phyloP scores from a whole-genome alignment of 2,888 invertebrate species.

The Lomographa bimaculata region DNA sequence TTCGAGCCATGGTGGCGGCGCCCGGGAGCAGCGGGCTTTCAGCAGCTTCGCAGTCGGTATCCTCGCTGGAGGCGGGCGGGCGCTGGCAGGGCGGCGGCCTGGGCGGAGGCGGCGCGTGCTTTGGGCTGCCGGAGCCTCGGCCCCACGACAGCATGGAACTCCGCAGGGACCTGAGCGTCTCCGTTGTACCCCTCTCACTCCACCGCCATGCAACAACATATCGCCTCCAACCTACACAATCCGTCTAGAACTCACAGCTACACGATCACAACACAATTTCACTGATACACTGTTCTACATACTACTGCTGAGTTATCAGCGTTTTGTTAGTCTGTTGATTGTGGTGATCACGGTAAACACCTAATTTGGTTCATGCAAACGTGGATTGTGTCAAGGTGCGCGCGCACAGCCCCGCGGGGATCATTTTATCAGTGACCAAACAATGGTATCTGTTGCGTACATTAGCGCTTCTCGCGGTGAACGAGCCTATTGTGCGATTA shows the following conservation, averaged over 20 bases:
- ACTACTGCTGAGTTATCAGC: slow-evolving; percentile 9
- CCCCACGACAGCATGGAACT: slow-evolving; percentile 78
- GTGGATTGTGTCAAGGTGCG: slow-evolving; percentile 42
- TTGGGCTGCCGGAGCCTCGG: slow-evolving; percentile 21
- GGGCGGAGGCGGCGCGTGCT: no score
- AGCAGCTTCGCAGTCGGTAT: slow-evolving; percentile 50
- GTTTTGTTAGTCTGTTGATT: slow-evolving; percentile 16
- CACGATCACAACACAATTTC: slow-evolving; percentile 36
- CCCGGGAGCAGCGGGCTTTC: slow-evolving; percentile 67
- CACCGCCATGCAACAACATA: slow-evolving; percentile 77
- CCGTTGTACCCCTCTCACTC: slow-evolving; percentile 77
- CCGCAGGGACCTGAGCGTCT: slow-evolving; percentile 78
- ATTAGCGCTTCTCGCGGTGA: slow-evolving; percentile 52
- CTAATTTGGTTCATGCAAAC: slow-evolving; percentile 48
- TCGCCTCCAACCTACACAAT: slow-evolving; percentile 65
- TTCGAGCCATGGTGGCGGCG: slow-evolving; percentile 70
- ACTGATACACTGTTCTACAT: slow-evolving; percentile 18
- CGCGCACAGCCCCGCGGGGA: slow-evolving; percentile 51
- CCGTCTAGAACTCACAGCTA: slow-evolving; percentile 42
- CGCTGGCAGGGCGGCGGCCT: slow-evolving; percentile 30
- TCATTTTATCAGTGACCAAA: slow-evolving; percentile 69
- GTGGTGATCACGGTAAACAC: slow-evolving; percentile 37
- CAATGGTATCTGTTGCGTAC: slow-evolving; percentile 63
- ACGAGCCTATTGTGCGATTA: slow-evolving; percentile 45
- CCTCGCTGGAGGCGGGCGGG: slow-evolving; percentile 49